A percentile compares a stretch with the other conserved stretches of the same genome.
phyloP scores from a whole-genome alignment of 1,140 invertebrate genomes.

The Formica selysi region DNA sequence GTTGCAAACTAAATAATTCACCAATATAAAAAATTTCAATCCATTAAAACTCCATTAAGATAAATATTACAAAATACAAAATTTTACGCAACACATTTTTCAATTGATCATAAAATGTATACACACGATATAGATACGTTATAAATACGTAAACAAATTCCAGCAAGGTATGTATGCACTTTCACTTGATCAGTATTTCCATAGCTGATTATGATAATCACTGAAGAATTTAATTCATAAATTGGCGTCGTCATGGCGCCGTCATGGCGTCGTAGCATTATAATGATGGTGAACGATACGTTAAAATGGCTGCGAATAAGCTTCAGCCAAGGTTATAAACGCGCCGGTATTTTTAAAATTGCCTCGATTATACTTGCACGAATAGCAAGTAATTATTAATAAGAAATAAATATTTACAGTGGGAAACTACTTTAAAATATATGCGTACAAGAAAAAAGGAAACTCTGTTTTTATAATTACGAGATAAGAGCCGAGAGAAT shows the following conservation, averaged over 20 bases:
- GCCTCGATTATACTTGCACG: neutral
- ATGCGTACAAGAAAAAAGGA: neutral
- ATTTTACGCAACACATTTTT: neutral
- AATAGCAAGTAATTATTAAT: conserved; percentile 24
- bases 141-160: no score
- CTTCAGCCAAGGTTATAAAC: conserved; percentile 31
- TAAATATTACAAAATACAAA: conserved; percentile 2
- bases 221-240: neutral
- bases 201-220: neutral
- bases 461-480: conserved; percentile 23
- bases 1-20: neutral
- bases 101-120: neutral
- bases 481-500: conserved; percentile 9
- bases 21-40: neutral
- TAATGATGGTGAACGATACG: conserved; percentile 9
- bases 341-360: neutral
- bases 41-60: neutral
- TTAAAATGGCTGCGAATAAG: conserved; percentile 3
- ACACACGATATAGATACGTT: neutral
- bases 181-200: neutral
- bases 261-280: neutral
- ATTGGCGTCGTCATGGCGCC: neutral
- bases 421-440: neutral
- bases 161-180: no score
- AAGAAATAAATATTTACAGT: conserved; percentile 46